These are phyloP conservation scores for Drosophila navojoa DNA, from an alignment of 1,140 invertebrate genomes.

Conservation along the genomic window DNA sequence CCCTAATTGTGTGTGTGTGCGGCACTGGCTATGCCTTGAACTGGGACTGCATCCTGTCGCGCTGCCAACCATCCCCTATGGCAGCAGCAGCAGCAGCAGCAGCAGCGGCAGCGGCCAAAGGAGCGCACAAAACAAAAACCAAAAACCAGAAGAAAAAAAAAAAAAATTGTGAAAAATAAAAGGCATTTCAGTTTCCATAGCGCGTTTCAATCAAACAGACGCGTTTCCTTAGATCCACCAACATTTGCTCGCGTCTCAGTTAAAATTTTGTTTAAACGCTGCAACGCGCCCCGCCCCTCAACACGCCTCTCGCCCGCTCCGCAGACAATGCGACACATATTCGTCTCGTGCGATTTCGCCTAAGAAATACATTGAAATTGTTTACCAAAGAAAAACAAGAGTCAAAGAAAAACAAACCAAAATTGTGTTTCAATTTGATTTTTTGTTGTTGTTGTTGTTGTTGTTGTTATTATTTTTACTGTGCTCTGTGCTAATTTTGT, in stretches of 20 bases:
- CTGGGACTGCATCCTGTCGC: slow-evolving; percentile 59
- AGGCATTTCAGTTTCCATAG: slow-evolving; percentile 68
- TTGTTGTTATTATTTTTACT: neutral
- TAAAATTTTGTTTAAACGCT: neutral
- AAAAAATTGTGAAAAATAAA: slow-evolving; percentile 67
- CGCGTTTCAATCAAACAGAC: slow-evolving; percentile 69
- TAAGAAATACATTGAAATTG: too few species aligned
- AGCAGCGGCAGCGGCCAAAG: slow-evolving; percentile 26
- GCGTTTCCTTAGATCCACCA: slow-evolving; percentile 32
- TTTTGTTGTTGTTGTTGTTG: slow-evolving; percentile 3
- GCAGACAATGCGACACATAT: too few species aligned
- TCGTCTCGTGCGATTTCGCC: too few species aligned
- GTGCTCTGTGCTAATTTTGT: slow-evolving; percentile 10
- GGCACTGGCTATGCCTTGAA: slow-evolving; percentile 23
- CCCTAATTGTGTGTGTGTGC: slow-evolving; percentile 50
- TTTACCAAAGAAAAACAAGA: neutral
- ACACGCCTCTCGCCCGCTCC: too few species aligned
- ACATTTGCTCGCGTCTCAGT: neutral
- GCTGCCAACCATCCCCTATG: slow-evolving; percentile 55
- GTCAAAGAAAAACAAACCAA: neutral
- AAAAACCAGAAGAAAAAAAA: slow-evolving; percentile 35
- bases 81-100: slow-evolving; percentile 9
- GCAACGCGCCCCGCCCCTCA: neutral
- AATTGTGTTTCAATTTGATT: neutral
- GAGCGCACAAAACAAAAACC: slow-evolving; percentile 46